phyloP scores from a whole-genome alignment of 2,797 vertebrate genomes.

The Oophaga sylvatica region DNA sequence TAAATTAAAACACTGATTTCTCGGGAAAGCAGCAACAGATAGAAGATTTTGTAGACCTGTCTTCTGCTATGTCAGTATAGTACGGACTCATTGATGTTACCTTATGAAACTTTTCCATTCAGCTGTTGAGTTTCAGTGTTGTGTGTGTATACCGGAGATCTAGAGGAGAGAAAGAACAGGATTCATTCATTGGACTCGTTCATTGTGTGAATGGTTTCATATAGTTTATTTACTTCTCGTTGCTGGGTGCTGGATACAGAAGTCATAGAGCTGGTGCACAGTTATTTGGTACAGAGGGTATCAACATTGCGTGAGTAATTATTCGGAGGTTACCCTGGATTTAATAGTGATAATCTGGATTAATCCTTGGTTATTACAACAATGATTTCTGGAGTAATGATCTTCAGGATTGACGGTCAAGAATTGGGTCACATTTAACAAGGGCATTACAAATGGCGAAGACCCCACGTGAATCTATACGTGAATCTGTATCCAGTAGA shows the following conservation, averaged over 20 bases:
- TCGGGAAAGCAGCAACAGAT: too few relatives aligned
- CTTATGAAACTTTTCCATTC: conserved; percentile 59
- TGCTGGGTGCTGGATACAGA: background rate
- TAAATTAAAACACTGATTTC: too few relatives aligned
- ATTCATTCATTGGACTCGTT: background rate
- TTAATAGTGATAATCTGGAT: conserved; percentile 1
- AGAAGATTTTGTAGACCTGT: too few relatives aligned
- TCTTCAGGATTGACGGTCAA: background rate
- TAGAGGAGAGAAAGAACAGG: background rate
- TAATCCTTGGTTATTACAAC: conserved; percentile 24
- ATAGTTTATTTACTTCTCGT: background rate
- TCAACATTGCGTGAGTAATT: background rate
- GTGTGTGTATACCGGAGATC: conserved; percentile 46
- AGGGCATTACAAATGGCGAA: background rate
- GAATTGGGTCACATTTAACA: conserved; percentile 1
- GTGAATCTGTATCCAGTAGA: too few relatives aligned
- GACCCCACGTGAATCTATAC: too few relatives aligned
- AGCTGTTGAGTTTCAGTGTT: conserved; percentile 50
- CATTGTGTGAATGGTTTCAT: background rate
- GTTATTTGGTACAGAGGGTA: background rate
- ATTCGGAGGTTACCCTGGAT: background rate
- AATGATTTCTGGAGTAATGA: conserved; percentile 19
- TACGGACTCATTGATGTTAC: conserved; percentile 12
- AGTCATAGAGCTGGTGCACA: background rate
- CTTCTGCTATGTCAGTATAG: background rate